A percentile compares a stretch with the other conserved stretches of the same genome.
phyloP scores from a whole-genome alignment of 2,888 invertebrate genomes.

The Macaria liturata region DNA sequence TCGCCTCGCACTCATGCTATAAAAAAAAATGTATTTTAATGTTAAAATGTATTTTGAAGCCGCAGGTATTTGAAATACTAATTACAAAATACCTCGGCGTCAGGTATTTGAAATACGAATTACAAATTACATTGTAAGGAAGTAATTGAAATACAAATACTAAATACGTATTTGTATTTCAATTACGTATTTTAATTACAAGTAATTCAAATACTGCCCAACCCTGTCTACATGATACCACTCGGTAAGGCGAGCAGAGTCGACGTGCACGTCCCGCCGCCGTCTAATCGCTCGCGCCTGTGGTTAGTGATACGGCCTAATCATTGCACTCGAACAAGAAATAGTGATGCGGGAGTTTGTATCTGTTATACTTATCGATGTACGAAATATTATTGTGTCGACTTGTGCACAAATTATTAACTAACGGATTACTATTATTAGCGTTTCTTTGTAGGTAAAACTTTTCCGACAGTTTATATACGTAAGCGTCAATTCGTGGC shows the following conservation, averaged over 20 bases:
- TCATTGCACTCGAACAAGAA: background rate
- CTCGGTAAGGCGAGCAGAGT: background rate
- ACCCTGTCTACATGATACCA: background rate
- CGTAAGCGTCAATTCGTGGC: background rate
- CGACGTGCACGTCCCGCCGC: background rate
- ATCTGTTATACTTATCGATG: background rate
- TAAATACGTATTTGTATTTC: conserved; percentile 37
- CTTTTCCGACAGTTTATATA: background rate
- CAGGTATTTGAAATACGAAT: too few relatives aligned
- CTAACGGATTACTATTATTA: background rate
- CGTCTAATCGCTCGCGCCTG: background rate
- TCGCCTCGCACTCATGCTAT: too few relatives aligned
- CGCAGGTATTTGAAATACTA: too few relatives aligned
- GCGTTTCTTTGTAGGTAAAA: background rate
- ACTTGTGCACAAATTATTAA: background rate
- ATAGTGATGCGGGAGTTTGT: background rate
- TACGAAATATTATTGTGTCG: background rate
- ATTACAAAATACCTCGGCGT: too few relatives aligned
- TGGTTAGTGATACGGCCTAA: background rate
- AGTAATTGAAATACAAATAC: conserved; percentile 16
- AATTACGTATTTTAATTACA: conserved; percentile 41
- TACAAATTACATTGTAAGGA: too few relatives aligned
- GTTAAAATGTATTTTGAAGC: too few relatives aligned
- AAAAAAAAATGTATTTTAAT: too few relatives aligned
- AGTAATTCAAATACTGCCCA: conserved; percentile 34